Percentiles rank a stretch among this genome's conserved stretches.
phyloP scores from a whole-genome alignment of 2,888 invertebrate species.

The Drosophila flavopinicola region DNA sequence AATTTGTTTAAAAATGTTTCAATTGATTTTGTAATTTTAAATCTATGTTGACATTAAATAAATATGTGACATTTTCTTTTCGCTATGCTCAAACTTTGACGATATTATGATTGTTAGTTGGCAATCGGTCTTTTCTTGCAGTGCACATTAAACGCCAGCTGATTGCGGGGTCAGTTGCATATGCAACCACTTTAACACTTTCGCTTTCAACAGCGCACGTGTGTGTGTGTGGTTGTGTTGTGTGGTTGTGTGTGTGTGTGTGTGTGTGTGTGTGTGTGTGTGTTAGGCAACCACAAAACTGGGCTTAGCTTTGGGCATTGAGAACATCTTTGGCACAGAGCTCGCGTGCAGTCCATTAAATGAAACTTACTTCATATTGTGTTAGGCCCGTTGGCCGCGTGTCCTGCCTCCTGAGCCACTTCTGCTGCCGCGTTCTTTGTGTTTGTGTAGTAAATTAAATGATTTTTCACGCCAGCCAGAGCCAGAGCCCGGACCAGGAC shows the following conservation, averaged over 20 bases:
- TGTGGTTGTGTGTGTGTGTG: slow-evolving; percentile 9
- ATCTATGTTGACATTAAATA: no score
- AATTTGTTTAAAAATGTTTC: no score
- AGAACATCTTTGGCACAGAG: slow-evolving; percentile 39
- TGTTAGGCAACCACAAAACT: slow-evolving; percentile 51
- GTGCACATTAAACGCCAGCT: slow-evolving; percentile 35
- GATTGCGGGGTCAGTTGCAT: slow-evolving; percentile 38
- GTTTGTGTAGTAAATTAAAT: slow-evolving; percentile 77
- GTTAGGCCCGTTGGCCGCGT: slow-evolving; percentile 45
- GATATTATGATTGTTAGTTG: no score
- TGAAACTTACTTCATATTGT: slow-evolving; percentile 74
- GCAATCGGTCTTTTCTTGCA: no score
- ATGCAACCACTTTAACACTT: slow-evolving; percentile 47
- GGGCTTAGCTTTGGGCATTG: slow-evolving; percentile 49
- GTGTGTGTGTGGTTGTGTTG: not conserved
- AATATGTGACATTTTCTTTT: no score
- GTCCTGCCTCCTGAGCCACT: slow-evolving; percentile 5
- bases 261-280: slow-evolving; percentile 9
- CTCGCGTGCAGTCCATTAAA: slow-evolving; percentile 77
- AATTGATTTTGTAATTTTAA: no score
- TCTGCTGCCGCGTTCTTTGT: slow-evolving; percentile 18
- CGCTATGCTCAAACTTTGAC: no score
- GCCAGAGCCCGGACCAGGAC: slow-evolving; percentile 4
- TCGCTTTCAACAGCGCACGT: slow-evolving; percentile 39
- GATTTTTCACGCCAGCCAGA: slow-evolving; percentile 72